Base-by-base conservation (phyloP, 2,888 invertebrate species). In the Eupelmus urozonus region DNA sequence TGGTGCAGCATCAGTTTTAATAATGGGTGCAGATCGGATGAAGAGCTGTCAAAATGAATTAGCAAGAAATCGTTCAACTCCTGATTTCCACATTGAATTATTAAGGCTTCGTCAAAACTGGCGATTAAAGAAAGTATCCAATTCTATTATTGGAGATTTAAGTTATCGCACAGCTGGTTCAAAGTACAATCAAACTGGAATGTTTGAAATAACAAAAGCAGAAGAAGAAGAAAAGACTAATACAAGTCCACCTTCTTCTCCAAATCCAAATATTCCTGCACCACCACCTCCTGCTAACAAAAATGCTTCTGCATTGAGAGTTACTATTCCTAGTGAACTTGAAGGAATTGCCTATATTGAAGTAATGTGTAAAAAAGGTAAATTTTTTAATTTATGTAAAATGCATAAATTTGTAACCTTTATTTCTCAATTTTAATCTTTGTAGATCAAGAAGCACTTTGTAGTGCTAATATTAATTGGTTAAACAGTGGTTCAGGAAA, bases 311-410 rank as follows among this genome's bases (percentile, higher is more conserved):
- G 96, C 97, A 0, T 90, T 98, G 60, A 93, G 97, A 65, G 98
- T 98, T 7, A 95, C 95, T 9, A 96, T 98, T 51, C 98, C 98
- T 0, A 95, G 97, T 7, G 98, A 98, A 89, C 91, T 98, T 73
- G 97, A 98, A 90, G 98, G 98, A 1, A 96, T 97, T 16, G 98
- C 98, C 0, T 98, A 98, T 88, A 98, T 98, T 82, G 97, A 98
- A 88, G 98, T 98, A 4, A 92, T 97, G 51, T 97, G 98, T 84
- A 97, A 97, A 88, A 97, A 97, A 93, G 96, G 96, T 94, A 65
- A 76, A 66, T 29, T 27, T 42, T 13, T 53, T 20, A 66, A 59
- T 25, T 59, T 34, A 53, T 49, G n/a, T 34, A 45, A 63, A 23
- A 4, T 40, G 18, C n/a, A n/a, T 42, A n/a, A n/a, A n/a, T n/a